A percentile compares a stretch with the other conserved stretches of the same genome.
Evolutionary conservation across 1,140 invertebrate genomes (phyloP).

Genomic region (Cotesia chilonis): DNA sequence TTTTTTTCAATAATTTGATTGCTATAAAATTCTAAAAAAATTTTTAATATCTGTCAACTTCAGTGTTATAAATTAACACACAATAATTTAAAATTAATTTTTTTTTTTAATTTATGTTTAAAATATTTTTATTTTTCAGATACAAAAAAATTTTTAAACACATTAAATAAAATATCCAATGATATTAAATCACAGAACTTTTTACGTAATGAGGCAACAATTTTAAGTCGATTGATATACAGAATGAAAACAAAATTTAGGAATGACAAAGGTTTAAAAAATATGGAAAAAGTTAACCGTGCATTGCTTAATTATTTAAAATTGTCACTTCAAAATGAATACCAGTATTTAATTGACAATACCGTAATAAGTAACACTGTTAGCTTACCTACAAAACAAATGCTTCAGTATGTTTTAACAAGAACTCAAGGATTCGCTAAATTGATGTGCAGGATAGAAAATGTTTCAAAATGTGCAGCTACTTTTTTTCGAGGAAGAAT

Average conservation of each 20-base stretch:
- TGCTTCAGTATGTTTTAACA: constrained; percentile 68
- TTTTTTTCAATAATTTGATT: too few relatives aligned
- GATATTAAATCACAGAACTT: constrained; percentile 64
- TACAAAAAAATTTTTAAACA: constrained; percentile 39
- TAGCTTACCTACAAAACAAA: constrained; percentile 68
- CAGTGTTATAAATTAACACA: constrained; percentile 29
- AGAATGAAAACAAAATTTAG: constrained; percentile 71
- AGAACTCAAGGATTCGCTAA: constrained; percentile 69
- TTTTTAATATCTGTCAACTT: too few relatives aligned
- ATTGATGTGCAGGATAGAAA: constrained; percentile 66
- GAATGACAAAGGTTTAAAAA: constrained; percentile 69
- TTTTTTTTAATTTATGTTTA: constrained; percentile 26
- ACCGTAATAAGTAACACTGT: constrained; percentile 51
- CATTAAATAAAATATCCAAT: constrained; percentile 50
- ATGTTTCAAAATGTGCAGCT: constrained; percentile 61
- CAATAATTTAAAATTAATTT: neutral
- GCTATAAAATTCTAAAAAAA: too few relatives aligned
- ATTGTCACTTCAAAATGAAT: constrained; percentile 59
- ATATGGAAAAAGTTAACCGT: constrained; percentile 68
- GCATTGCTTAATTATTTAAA: constrained; percentile 67
- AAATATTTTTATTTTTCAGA: constrained; percentile 45
- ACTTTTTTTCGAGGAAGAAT: constrained; percentile 67
- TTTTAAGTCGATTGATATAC: constrained; percentile 69
- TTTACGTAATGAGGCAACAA: constrained; percentile 67
- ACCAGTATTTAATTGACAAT: constrained; percentile 55